Evolutionary conservation across 2,888 invertebrate species (phyloP), one percentile per base, ranked within the genome.

Genomic region (Drosophila trichaetosa): DNA sequence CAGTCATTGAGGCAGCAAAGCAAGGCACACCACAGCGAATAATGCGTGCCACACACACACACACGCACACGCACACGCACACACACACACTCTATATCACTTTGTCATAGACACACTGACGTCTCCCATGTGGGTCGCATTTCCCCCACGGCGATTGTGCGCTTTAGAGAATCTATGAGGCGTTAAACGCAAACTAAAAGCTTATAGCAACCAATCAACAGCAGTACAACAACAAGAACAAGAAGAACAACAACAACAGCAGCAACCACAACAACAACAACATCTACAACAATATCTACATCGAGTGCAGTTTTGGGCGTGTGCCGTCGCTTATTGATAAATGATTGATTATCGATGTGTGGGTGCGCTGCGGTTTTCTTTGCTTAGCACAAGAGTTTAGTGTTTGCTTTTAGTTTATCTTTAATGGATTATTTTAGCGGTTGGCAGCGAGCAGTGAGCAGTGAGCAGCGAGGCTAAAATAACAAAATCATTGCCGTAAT

Each of bases 171-270:
- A 73, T 82, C 87, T 69, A 82, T 88, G 82, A 86, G 89, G 89
- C 89, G 89, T 87, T 87, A 88, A 87, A 86, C 89, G 82, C 87
- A 88, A 87, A 82, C 89, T 87, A 87, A 87, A 87, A 87, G 89
- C 89, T 88, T 73, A 59, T 59, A 69, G 72, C 69, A 81, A 79
- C 76, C 78, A 82, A 73, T 74, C 69, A 72, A 80, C 70, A 68
- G 65, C 73, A 70, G 29, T 68, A 61, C 63, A 69, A 24, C 34
- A 66, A 21, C 61, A 53, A 13, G 1, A 34, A 4, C 34, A 34
- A 34, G 63, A 69, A 79, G 68, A 67, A 64, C 68, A 68, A 79
- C 69, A 67, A 64, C 68, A 68, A 21, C 65, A 67, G 34, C 62
- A 68, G 11, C 62, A 69, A 5, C 13, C 11, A 21, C 6, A 52